These are phyloP conservation scores for Hydrolagus affinis DNA, from an alignment of 2,113 vertebrate species.

Conservation along the genomic window DNA sequence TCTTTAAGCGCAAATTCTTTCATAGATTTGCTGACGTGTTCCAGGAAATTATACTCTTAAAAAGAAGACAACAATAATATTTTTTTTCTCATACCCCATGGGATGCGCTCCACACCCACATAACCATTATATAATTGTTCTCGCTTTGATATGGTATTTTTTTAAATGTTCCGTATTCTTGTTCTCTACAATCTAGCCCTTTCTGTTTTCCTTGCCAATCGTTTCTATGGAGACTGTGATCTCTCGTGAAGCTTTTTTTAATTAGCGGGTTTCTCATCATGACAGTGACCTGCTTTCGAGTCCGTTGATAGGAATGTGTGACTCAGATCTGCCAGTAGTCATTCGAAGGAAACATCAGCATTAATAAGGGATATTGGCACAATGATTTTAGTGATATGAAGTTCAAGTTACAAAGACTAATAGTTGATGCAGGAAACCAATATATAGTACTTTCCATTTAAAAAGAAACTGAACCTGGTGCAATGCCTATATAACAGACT, in stretches of 20 bases:
- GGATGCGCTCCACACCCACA: no score
- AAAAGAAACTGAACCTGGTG: neutral
- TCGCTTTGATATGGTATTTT: neutral
- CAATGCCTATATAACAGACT: neutral
- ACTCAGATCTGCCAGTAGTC: neutral
- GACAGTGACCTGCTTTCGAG: neutral
- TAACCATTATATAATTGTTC: neutral
- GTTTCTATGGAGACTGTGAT: constrained; percentile 19
- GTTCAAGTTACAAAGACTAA: neutral
- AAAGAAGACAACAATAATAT: no score
- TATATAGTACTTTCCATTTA: neutral
- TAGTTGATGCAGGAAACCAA: neutral
- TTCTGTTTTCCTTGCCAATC: neutral
- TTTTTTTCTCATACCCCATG: no score
- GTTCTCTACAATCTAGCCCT: neutral
- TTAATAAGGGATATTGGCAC: neutral
- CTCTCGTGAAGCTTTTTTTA: neutral
- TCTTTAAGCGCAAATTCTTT: no score
- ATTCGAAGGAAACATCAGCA: neutral
- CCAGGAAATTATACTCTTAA: no score
- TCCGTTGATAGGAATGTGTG: no score
- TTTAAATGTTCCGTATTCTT: neutral
- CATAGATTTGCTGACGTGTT: no score
- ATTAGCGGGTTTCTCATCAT: neutral
- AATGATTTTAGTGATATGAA: neutral